A percentile compares a stretch with the other conserved stretches of the same genome.
Evolutionary conservation across 2,888 invertebrate genomes (phyloP).

Genomic region (Phaedon cochleariae): DNA sequence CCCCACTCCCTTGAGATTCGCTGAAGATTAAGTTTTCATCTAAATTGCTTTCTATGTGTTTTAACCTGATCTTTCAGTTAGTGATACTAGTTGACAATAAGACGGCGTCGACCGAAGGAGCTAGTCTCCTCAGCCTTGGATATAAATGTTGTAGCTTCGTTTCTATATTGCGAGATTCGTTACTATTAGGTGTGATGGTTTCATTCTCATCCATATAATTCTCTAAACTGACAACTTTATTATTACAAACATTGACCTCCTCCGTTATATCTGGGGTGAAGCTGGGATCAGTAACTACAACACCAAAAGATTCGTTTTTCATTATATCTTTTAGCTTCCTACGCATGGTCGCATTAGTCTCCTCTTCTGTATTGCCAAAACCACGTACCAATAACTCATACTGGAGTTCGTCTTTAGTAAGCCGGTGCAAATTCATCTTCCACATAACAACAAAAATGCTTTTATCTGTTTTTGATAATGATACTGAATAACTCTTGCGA

Average conservation of each 20-base stretch:
- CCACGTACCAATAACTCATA: constrained; percentile 1
- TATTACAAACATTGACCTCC: background rate
- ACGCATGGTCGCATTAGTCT: constrained; percentile 1
- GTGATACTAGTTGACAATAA: too few species aligned
- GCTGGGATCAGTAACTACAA: background rate
- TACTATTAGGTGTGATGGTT: too few species aligned
- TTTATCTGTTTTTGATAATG: too few species aligned
- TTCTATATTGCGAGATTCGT: background rate
- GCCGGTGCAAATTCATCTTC: too few species aligned
- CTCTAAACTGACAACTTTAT: background rate
- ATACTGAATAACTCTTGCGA: too few species aligned
- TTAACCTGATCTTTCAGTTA: background rate
- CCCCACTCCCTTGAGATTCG: too few species aligned
- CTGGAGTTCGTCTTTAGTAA: constrained; percentile 16
- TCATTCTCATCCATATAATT: too few species aligned
- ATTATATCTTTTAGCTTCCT: background rate
- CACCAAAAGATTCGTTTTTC: background rate
- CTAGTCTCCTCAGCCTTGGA: background rate
- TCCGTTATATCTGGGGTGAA: background rate
- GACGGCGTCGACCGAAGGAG: background rate
- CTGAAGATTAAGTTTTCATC: background rate
- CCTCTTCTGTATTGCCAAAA: background rate
- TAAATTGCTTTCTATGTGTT: background rate
- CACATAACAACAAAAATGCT: too few species aligned
- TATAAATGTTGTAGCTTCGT: constrained; percentile 6